Base-by-base conservation (phyloP, 1,140 invertebrate species). In the Drosophila jambulina region DNA sequence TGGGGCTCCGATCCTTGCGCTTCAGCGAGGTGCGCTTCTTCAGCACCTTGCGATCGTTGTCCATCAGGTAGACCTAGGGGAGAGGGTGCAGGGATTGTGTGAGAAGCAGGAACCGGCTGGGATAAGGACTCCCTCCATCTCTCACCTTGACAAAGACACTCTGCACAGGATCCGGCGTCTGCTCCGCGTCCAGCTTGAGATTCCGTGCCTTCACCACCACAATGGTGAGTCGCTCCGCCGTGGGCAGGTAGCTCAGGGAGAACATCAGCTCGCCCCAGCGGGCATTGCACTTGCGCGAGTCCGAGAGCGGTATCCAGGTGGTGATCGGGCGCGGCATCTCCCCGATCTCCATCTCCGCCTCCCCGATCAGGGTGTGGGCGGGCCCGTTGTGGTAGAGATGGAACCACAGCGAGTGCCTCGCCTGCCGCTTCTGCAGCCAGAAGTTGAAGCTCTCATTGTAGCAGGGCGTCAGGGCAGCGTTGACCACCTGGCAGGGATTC, bases 171-270 rank as follows among this genome's bases (percentile, higher is more conserved):
- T 59, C 75, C 2, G 38, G 95, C 6, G 92, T 59, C 21, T 83
- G 68, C 10, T 91, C 91, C 29, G 93, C 87, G 17, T 93, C 87
- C 53, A 93, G 84, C 36, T 95, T 95, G 4, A 97, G 93, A 92
- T 97, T 97, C 49, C 96, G 94, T 2, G 96, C 96, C 87, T 97
- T 97, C 25, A 97, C 95, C 12, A 97, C 95, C 17, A 97, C 97
- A 5, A 97, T 95, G 0, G 96, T 97, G 3, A 98, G 94, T 48
- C 96, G 94, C 80, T 97, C 96, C 32, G 96, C 96, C 45, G 96
- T 96, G 8, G 96, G 95, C 69, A 97, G 93, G 88, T 97, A 97
- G 72, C 96, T 96, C 2, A 98, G 93, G 0, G 97, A 98, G 80
- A 98, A 95, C 96, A 97, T 97, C 43, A 98, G 88, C 91, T 98